phyloP scores from a whole-genome alignment of 2,888 invertebrate genomes.

The Mimumesa dahlbomi region DNA sequence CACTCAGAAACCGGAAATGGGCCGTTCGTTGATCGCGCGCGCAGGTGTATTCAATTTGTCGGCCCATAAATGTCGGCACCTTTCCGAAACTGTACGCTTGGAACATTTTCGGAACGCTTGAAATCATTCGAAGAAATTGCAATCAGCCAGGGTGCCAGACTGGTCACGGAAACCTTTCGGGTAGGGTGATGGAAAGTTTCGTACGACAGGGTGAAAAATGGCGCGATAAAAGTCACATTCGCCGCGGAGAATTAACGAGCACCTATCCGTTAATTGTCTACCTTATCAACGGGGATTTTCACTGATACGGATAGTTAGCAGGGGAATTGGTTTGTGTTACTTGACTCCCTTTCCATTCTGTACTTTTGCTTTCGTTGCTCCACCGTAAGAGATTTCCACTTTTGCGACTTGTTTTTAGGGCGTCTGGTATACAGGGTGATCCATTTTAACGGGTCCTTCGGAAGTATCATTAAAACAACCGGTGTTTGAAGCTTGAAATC shows the following conservation, averaged over 20 bases:
- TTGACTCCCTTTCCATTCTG: neutral
- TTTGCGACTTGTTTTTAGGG: no score
- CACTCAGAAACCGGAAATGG: slow-evolving; percentile 55
- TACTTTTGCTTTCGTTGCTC: no score
- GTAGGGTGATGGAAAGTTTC: neutral
- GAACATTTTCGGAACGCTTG: neutral
- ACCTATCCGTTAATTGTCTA: neutral
- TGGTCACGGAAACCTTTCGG: neutral
- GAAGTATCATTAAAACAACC: no score
- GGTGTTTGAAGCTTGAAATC: no score
- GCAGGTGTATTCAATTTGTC: slow-evolving; percentile 40
- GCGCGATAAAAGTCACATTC: slow-evolving; percentile 1
- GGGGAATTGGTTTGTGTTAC: neutral
- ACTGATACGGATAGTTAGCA: neutral
- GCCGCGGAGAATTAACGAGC: slow-evolving; percentile 20
- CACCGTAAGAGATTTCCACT: no score
- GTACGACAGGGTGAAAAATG: slow-evolving; percentile 3
- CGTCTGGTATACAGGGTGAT: no score
- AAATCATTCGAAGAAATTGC: no score
- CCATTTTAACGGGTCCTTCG: no score
- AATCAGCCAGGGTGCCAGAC: neutral
- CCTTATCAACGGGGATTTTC: slow-evolving; percentile 7
- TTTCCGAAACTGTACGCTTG: neutral
- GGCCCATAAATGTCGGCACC: neutral
- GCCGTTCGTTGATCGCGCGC: slow-evolving; percentile 53